A percentile compares a stretch with the other conserved stretches of the same genome.
phyloP scores from a whole-genome alignment of 2,797 vertebrate genomes.

The Mormyrus hasselquistii region DNA sequence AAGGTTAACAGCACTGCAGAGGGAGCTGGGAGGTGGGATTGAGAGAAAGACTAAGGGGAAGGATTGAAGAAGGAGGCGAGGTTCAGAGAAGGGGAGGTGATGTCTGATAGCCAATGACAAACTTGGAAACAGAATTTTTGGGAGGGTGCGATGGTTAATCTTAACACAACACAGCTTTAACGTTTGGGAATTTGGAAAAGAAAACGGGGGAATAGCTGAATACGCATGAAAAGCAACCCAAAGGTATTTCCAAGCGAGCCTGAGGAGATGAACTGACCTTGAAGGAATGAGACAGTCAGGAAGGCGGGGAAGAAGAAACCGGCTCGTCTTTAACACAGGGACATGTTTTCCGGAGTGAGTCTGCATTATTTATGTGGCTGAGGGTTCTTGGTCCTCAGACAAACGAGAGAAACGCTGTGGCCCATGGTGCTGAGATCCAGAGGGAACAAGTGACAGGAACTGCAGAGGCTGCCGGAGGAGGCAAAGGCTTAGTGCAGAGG shows the following conservation, averaged over 20 bases:
- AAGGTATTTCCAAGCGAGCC: background rate
- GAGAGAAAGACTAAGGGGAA: background rate
- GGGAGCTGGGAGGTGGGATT: slow-evolving; percentile 6
- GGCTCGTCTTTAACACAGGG: background rate
- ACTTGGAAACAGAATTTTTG: slow-evolving; percentile 20
- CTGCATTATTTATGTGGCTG: slow-evolving; percentile 17
- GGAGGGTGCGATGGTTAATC: slow-evolving; percentile 15
- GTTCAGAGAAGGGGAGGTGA: slow-evolving; percentile 16
- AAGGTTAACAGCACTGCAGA: slow-evolving; percentile 5
- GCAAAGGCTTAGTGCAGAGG: slow-evolving; percentile 10
- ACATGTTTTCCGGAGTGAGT: background rate
- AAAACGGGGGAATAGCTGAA: background rate
- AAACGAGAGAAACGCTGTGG: background rate
- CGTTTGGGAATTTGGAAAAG: background rate
- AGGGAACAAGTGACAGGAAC: slow-evolving; percentile 20
- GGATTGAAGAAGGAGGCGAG: background rate
- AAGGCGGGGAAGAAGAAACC: background rate
- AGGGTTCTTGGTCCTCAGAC: slow-evolving; percentile 1
- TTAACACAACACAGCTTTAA: slow-evolving; percentile 21
- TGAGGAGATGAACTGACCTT: background rate
- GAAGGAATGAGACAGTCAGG: background rate
- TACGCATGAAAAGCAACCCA: background rate
- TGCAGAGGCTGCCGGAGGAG: slow-evolving; percentile 12
- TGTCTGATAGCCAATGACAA: slow-evolving; percentile 20
- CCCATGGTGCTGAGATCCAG: background rate